Conservation (phyloP, 2,113 vertebrate species). For the Thalassoma bifasciatum region DNA sequence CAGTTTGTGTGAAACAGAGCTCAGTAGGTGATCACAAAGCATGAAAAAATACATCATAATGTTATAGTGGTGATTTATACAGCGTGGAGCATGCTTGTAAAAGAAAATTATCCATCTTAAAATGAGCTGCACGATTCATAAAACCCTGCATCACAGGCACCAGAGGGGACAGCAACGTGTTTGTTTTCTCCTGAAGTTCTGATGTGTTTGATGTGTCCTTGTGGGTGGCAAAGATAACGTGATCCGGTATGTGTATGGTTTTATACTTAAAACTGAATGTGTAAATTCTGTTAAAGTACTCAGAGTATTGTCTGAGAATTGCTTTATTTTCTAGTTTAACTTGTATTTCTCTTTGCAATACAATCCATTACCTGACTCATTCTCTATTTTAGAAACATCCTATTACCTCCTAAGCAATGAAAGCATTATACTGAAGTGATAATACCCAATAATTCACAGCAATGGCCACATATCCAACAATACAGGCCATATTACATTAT, state of each 20-base stretch:
- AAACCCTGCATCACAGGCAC: not conserved
- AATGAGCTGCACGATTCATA: not conserved
- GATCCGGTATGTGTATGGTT: too few relatives aligned
- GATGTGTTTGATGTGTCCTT: too few relatives aligned
- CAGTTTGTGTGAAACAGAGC: slow-evolving; percentile 22
- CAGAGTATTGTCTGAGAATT: too few relatives aligned
- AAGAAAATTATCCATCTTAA: not conserved
- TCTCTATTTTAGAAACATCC: not conserved
- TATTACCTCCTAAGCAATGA: not conserved
- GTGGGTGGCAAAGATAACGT: too few relatives aligned
- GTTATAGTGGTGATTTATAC: slow-evolving; percentile 6
- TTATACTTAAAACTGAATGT: too few relatives aligned
- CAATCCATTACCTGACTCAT: not conserved
- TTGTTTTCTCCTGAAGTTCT: too few relatives aligned
- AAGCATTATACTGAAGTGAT: slow-evolving; percentile 7
- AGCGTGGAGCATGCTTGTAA: not conserved
- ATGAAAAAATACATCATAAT: slow-evolving; percentile 1
- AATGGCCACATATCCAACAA: slow-evolving; percentile 12
- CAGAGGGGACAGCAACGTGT: slow-evolving; percentile 3
- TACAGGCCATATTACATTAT: slow-evolving; percentile 16
- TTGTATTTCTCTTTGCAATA: not conserved
- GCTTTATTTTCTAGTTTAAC: too few relatives aligned
- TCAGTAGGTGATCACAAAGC: slow-evolving; percentile 7
- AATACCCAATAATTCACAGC: slow-evolving; percentile 1
- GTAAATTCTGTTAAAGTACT: too few relatives aligned